Percentiles rank a stretch among this genome's conserved stretches.
Evolutionary conservation across 2,113 vertebrate genomes (phyloP).

Genomic region (Cyanistes caeruleus): DNA sequence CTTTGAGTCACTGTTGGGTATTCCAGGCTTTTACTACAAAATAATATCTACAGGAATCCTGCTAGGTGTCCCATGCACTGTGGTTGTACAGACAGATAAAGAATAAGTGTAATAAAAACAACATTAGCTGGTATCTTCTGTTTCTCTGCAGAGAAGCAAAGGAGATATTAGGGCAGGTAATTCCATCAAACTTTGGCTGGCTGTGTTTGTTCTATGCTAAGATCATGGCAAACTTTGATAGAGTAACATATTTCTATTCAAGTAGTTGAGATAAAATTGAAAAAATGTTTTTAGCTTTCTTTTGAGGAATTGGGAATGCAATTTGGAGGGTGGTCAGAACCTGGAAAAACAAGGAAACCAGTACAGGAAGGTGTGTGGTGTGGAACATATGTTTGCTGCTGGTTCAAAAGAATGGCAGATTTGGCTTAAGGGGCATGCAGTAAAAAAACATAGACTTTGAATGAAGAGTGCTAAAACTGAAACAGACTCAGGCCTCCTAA

Average conservation of each 20-base stretch:
- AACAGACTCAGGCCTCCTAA: not conserved
- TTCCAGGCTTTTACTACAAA: not conserved
- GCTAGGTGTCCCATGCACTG: not conserved
- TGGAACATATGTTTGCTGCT: not conserved
- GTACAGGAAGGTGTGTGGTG: not conserved
- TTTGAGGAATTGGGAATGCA: not conserved
- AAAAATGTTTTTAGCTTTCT: not conserved
- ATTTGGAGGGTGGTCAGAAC: not conserved
- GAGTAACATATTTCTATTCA: not conserved
- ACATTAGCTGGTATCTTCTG: not conserved
- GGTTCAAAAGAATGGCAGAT: not conserved
- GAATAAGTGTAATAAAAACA: not conserved
- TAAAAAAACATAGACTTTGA: not conserved
- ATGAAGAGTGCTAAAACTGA: not conserved
- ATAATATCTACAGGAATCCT: not conserved
- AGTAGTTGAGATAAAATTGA: not conserved
- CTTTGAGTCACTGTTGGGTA: not conserved
- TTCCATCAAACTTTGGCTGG: not conserved
- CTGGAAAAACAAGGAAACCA: not conserved
- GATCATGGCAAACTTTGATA: not conserved
- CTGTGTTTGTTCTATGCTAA: not conserved
- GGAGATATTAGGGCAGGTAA: not conserved
- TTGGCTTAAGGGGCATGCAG: not conserved
- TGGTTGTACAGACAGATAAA: not conserved
- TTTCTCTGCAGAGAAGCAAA: not conserved